Conservation (phyloP, 1,140 invertebrate species). For the Brachionus plicatilis region DNA sequence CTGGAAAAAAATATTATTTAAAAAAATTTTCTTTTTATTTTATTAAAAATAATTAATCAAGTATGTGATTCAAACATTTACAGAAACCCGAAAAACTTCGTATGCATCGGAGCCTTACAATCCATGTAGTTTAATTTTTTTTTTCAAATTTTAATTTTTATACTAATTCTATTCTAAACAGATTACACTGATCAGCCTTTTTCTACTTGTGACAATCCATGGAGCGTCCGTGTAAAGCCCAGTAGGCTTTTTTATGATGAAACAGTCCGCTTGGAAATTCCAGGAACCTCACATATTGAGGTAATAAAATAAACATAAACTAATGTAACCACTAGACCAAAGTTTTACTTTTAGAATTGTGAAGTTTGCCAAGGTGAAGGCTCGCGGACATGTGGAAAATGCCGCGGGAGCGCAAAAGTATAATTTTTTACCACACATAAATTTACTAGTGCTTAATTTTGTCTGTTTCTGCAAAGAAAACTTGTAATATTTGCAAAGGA, state of each 20-base stretch:
- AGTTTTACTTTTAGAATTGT: neutral
- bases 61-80: conserved; percentile 18
- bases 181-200: neutral
- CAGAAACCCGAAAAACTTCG: neutral
- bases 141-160: neutral
- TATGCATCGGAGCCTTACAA: neutral
- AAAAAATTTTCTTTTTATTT: neutral
- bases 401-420: neutral
- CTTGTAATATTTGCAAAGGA: conserved; percentile 6
- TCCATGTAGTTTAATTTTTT: neutral
- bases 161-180: neutral
- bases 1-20: neutral
- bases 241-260: neutral
- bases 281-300: neutral
- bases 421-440: neutral
- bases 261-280: neutral
- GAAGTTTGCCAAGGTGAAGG: neutral
- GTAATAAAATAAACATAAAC: neutral
- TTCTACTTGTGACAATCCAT: neutral
- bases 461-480: neutral
- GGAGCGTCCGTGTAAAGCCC: neutral
- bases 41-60: neutral
- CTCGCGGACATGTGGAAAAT: neutral
- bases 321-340: neutral
- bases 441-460: neutral